Conservation (phyloP, 2,888 invertebrate genomes). For the Thyatira batis region DNA sequence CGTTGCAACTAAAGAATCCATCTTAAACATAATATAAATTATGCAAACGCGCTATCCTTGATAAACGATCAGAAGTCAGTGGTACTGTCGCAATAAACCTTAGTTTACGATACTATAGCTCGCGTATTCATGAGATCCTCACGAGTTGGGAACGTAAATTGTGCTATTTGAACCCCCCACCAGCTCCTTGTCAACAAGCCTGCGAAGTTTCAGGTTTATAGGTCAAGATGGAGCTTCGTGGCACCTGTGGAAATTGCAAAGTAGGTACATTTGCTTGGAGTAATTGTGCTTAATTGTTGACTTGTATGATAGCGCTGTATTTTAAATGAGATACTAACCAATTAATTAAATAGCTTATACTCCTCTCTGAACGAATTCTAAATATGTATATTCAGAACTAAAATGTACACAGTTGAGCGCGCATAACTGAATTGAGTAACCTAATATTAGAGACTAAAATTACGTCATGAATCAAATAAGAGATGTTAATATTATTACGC, state of each 20-base stretch:
- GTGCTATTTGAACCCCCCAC: background rate
- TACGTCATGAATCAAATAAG: background rate
- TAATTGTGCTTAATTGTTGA: no score
- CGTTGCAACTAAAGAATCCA: background rate
- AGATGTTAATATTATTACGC: background rate
- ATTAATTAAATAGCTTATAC: no score
- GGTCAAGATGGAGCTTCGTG: conserved; percentile 1
- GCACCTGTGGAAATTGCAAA: background rate
- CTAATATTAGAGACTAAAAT: background rate
- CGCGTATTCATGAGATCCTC: conserved; percentile 21
- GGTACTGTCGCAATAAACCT: conserved; percentile 30
- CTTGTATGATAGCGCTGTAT: no score
- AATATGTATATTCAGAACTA: no score
- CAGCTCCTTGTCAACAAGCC: conserved; percentile 2
- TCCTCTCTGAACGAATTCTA: no score
- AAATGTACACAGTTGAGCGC: no score
- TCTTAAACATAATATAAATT: background rate
- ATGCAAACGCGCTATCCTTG: background rate
- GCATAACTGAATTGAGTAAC: background rate
- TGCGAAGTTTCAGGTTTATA: background rate
- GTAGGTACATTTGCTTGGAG: background rate
- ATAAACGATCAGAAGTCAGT: conserved; percentile 10
- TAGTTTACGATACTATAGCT: conserved; percentile 34
- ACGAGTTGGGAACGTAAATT: background rate
- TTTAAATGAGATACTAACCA: no score